These are phyloP conservation scores for Zoanthus sociatus DNA, from an alignment of 92 coral and sea anemone genomes.

Conservation along the genomic window DNA sequence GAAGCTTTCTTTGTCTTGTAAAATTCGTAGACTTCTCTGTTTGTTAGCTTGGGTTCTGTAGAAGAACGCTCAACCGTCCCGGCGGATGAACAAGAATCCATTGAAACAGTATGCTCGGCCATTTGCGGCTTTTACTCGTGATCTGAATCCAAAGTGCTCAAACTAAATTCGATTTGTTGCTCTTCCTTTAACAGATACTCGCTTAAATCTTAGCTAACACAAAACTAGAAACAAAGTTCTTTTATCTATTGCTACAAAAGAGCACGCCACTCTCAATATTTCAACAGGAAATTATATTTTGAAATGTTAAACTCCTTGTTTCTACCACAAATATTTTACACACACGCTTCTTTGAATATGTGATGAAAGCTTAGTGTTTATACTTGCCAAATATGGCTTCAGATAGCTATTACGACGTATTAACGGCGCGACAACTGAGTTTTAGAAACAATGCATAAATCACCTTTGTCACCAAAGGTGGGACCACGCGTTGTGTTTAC, in stretches of 20 bases:
- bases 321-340: background rate
- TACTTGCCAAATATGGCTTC: conserved; percentile 14
- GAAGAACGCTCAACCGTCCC: conserved; percentile 19
- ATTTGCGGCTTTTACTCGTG: background rate
- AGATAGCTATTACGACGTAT: conserved; percentile 4
- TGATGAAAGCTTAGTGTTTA: conserved; percentile 9
- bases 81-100: conserved; percentile 17
- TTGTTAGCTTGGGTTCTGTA: conserved; percentile 18
- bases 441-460: conserved; percentile 27
- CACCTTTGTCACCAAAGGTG: conserved; percentile 21
- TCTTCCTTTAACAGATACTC: conserved; percentile 5
- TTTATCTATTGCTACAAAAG: background rate
- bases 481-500: background rate
- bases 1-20: conserved; percentile 17
- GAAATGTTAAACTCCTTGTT: background rate
- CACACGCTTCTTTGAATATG: conserved; percentile 11
- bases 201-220: conserved; percentile 9
- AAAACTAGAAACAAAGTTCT: conserved; percentile 18
- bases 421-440: conserved; percentile 7
- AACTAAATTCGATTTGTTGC: conserved; percentile 7
- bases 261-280: background rate
- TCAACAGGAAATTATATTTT: conserved; percentile 9
- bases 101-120: conserved; percentile 31
- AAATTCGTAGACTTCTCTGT: conserved; percentile 25
- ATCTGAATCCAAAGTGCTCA: conserved; percentile 10